Evolutionary conservation across 2,888 invertebrate genomes (phyloP), one percentile per base, ranked within the genome.

Genomic region (Eumerus sabulonum): DNA sequence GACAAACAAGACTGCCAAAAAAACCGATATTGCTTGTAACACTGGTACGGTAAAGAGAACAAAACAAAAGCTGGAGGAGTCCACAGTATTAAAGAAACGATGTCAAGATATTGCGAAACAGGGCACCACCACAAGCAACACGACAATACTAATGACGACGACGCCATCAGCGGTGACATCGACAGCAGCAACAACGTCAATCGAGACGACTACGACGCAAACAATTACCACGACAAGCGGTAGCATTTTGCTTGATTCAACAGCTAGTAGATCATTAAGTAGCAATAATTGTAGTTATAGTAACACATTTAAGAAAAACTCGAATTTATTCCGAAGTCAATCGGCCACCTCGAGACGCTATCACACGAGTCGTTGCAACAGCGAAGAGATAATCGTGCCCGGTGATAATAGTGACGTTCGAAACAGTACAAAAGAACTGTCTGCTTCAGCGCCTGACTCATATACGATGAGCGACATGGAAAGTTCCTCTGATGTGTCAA

Each of bases 41-140:
- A 77, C 38, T 92, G 93, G 94, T 1, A 93, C 93, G 0, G 94
- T 94, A 0, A 93, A 92, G 85, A 90, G 93, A 82, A 93, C 93
- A 16, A 93, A 93, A 85, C 92, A 93, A 84, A 93, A 93, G 83
- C 88, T 94, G 18, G 94, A 94, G 85, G 92, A 93, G 83, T 85
- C 82, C 60, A 86, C 85, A 3, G 83, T 84, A 48, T 83, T 86
- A 1, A 88, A 88, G 53, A 88, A 88, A 68, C 85, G 86, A 18
- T 88, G 88, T 76, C 86, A 86, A 72, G 87, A 87, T 47, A 85
- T 84, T 62, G 85, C 85, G 44, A 59, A 77, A 56, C 79, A 79
- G 70, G 45, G 59, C 70, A 54, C 44, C 42, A 56, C 59, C 47
- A 38, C 57, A 27, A 64, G 45, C 44, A 59, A 17, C 40, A 18